phyloP scores from a whole-genome alignment of 2,113 vertebrate genomes.

The Paradoxurus hermaphroditus region DNA sequence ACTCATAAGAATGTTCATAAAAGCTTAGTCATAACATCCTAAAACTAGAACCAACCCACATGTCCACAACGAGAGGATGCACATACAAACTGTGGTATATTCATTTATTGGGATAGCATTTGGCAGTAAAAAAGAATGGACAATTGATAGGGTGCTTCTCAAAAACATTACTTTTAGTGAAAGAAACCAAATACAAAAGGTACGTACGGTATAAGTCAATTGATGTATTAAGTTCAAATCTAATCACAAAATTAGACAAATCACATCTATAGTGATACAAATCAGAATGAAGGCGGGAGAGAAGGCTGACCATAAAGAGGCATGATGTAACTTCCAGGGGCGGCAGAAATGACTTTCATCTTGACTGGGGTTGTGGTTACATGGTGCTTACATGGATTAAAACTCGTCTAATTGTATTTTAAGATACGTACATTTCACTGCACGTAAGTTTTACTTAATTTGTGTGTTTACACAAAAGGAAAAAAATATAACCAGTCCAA shows the following conservation, averaged over 20 bases:
- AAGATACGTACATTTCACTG: conserved; percentile 5
- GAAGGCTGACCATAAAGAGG: neutral
- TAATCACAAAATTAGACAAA: neutral
- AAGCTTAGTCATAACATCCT: neutral
- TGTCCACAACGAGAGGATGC: neutral
- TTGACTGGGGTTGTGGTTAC: neutral
- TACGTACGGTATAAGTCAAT: neutral
- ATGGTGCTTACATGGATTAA: neutral
- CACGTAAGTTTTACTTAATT: neutral
- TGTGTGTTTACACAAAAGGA: neutral
- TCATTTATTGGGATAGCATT: neutral
- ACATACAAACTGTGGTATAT: neutral
- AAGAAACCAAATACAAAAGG: conserved; percentile 13
- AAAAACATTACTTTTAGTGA: conserved; percentile 7
- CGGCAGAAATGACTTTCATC: neutral
- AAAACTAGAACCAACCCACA: neutral
- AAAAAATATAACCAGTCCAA: neutral
- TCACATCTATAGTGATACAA: neutral
- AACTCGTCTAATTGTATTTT: conserved; percentile 7
- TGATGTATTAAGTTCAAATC: neutral
- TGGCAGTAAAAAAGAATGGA: conserved; percentile 7
- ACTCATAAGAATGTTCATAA: neutral
- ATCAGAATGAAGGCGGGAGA: neutral
- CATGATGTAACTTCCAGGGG: neutral
- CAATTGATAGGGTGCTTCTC: neutral